Percentiles rank a stretch among this genome's conserved stretches.
Conservation (phyloP, 2,888 invertebrate species). For the Xylota sylvarum region DNA sequence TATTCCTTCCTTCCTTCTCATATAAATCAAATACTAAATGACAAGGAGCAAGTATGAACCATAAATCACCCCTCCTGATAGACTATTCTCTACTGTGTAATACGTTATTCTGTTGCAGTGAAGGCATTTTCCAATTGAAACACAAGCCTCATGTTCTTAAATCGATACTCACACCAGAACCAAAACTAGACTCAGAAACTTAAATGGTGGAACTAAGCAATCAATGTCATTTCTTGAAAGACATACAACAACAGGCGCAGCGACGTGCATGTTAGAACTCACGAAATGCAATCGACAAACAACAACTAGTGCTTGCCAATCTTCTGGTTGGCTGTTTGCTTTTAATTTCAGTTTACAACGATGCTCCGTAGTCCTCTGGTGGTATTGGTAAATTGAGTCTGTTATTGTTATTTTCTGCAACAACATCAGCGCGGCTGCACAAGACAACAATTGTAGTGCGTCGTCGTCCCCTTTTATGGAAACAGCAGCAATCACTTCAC, state of each 20-base stretch:
- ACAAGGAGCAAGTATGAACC: no score
- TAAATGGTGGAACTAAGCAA: constrained; percentile 64
- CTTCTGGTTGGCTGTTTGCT: constrained; percentile 64
- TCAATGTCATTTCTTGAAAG: constrained; percentile 33
- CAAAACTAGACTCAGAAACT: constrained; percentile 19
- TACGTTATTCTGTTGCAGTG: neutral
- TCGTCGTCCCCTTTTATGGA: constrained; percentile 49
- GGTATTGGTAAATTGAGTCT: constrained; percentile 23
- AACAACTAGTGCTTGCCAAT: constrained; percentile 20
- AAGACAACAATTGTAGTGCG: constrained; percentile 56
- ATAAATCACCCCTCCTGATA: no score
- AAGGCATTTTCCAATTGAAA: neutral
- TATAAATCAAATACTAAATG: no score
- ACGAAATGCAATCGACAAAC: constrained; percentile 55
- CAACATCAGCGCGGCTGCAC: constrained; percentile 30
- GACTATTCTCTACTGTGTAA: neutral
- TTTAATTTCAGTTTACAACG: constrained; percentile 66
- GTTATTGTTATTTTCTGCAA: constrained; percentile 39
- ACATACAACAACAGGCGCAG: constrained; percentile 4
- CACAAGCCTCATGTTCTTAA: constrained; percentile 26
- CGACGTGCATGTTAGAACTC: constrained; percentile 20
- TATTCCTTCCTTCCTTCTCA: no score
- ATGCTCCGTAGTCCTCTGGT: neutral
- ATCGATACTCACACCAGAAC: constrained; percentile 37
- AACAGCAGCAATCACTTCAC: constrained; percentile 41